Evolutionary conservation across 1,140 invertebrate genomes (phyloP).

Genomic region (Saxidomus purpurata): DNA sequence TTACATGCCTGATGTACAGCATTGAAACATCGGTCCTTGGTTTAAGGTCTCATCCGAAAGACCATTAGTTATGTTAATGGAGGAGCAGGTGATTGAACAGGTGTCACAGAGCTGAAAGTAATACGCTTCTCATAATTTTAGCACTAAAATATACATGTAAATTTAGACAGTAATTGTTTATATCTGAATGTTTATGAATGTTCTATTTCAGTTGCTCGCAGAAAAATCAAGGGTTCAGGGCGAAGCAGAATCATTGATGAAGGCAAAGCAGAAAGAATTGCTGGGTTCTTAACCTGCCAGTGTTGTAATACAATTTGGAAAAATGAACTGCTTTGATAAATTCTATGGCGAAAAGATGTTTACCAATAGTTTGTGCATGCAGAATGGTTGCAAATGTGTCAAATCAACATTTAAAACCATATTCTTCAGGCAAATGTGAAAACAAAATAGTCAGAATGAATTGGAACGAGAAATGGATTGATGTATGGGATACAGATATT

Average conservation of each 20-base stretch:
- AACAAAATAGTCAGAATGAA: too few relatives aligned
- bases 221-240: neutral
- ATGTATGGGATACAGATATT: too few relatives aligned
- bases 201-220: constrained; percentile 32
- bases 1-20: neutral
- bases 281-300: neutral
- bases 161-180: neutral
- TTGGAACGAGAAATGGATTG: too few relatives aligned
- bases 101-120: neutral
- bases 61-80: neutral
- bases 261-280: constrained; percentile 48
- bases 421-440: too few relatives aligned
- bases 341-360: too few relatives aligned
- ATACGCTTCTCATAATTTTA: neutral
- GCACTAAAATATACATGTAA: neutral
- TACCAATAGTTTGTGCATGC: too few relatives aligned
- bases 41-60: neutral
- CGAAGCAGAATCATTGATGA: constrained; percentile 23
- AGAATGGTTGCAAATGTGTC: too few relatives aligned
- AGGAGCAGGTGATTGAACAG: neutral
- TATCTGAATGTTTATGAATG: neutral
- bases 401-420: too few relatives aligned
- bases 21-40: neutral
- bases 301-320: too few relatives aligned
- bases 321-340: too few relatives aligned